These are phyloP conservation scores for Diorhabda elongata DNA, from an alignment of 1,140 invertebrate species.

Conservation along the genomic window DNA sequence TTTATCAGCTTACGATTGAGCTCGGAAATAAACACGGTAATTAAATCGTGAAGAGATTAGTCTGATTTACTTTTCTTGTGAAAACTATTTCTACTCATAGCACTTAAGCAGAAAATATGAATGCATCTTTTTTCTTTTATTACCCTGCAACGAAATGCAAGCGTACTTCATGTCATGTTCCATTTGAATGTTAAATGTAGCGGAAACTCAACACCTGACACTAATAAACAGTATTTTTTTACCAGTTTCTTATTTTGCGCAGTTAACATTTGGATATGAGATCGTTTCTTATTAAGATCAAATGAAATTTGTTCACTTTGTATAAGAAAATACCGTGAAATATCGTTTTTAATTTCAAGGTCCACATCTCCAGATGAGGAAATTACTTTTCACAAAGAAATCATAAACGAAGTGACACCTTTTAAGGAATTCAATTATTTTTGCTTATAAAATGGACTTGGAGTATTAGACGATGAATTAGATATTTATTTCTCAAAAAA, in stretches of 20 bases:
- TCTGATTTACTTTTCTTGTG: neutral
- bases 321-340: neutral
- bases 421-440: too few relatives aligned
- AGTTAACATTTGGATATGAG: neutral
- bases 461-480: too few relatives aligned
- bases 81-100: neutral
- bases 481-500: too few relatives aligned
- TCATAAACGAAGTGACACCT: too few relatives aligned
- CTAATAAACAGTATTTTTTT: neutral
- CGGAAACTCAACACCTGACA: neutral
- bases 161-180: neutral
- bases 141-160: neutral
- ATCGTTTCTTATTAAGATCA: neutral
- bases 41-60: too few relatives aligned
- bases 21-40: too few relatives aligned
- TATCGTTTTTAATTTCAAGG: slow-evolving; percentile 1
- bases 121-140: neutral
- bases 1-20: too few relatives aligned
- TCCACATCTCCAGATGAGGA: neutral
- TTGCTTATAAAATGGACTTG: too few relatives aligned
- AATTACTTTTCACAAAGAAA: neutral
- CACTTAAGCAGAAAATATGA: neutral
- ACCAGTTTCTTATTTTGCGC: neutral
- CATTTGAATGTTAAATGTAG: neutral
- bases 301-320: neutral